phyloP scores from a whole-genome alignment of 2,113 vertebrate species.

The Phalacrocorax brasilianus region DNA sequence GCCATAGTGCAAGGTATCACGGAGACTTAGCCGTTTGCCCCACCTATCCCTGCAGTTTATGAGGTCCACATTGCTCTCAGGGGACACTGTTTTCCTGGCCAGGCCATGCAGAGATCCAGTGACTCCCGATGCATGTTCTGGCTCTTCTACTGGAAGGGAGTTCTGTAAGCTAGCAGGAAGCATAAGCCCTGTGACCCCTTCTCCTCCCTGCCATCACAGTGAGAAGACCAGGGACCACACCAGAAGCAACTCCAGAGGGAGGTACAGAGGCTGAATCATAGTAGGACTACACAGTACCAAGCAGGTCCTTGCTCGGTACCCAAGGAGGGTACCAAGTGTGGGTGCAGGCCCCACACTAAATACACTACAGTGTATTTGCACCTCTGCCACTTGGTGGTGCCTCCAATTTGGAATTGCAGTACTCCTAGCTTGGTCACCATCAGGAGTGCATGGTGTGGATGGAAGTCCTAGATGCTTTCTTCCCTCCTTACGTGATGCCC shows the following conservation, averaged over 20 bases:
- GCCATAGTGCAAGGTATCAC: background rate
- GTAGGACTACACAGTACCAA: background rate
- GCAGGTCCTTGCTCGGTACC: background rate
- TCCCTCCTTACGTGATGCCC: background rate
- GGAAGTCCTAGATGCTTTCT: background rate
- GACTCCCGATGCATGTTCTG: background rate
- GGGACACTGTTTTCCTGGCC: background rate
- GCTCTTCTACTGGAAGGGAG: background rate
- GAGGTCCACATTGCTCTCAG: background rate
- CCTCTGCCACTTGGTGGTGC: background rate
- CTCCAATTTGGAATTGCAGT: background rate
- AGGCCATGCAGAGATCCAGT: background rate
- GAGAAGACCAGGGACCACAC: background rate
- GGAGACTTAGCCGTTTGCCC: background rate
- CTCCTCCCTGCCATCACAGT: background rate
- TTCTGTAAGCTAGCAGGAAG: background rate
- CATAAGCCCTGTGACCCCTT: accelerated
- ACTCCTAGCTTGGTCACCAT: background rate
- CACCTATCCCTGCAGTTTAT: background rate
- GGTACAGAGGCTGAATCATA: background rate
- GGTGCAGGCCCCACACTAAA: background rate
- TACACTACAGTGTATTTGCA: background rate
- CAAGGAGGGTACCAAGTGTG: no score
- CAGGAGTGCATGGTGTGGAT: background rate
- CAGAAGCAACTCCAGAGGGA: background rate